Conservation (phyloP, 2,797 vertebrate species). For the Brotula barbata region DNA sequence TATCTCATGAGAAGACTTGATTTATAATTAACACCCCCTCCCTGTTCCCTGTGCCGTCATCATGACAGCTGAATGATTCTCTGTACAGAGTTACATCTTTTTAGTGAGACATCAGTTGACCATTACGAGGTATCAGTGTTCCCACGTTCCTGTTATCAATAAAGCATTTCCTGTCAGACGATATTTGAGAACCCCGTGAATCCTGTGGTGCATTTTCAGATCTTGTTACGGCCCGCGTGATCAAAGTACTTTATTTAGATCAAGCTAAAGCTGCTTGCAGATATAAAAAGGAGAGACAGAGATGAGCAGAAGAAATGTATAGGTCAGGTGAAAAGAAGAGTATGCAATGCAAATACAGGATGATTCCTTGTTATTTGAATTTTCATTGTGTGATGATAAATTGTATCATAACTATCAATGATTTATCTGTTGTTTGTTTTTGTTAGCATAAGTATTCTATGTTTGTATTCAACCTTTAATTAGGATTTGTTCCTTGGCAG, state of each 20-base stretch:
- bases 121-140: constrained; percentile 57
- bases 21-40: constrained; percentile 12
- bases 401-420: too few relatives aligned
- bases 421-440: too few relatives aligned
- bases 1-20: constrained; percentile 5
- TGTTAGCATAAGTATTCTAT: too few relatives aligned
- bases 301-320: background rate
- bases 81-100: constrained; percentile 38
- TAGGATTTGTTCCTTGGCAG: too few relatives aligned
- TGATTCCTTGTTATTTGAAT: too few relatives aligned
- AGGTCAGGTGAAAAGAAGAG: background rate
- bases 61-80: constrained; percentile 28
- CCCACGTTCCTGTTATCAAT: constrained; percentile 51
- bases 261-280: constrained; percentile 14
- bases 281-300: constrained; percentile 8
- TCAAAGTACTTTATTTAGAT: constrained; percentile 45
- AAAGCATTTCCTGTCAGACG: constrained; percentile 54
- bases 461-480: too few relatives aligned
- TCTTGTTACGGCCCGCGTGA: constrained; percentile 55
- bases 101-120: constrained; percentile 48
- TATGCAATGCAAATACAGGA: too few relatives aligned
- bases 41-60: constrained; percentile 5
- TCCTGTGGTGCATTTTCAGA: constrained; percentile 37
- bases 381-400: too few relatives aligned
- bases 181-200: constrained; percentile 31